These are phyloP conservation scores for Gracilinanus agilis DNA, from an alignment of 2,113 vertebrate species.

Conservation along the genomic window DNA sequence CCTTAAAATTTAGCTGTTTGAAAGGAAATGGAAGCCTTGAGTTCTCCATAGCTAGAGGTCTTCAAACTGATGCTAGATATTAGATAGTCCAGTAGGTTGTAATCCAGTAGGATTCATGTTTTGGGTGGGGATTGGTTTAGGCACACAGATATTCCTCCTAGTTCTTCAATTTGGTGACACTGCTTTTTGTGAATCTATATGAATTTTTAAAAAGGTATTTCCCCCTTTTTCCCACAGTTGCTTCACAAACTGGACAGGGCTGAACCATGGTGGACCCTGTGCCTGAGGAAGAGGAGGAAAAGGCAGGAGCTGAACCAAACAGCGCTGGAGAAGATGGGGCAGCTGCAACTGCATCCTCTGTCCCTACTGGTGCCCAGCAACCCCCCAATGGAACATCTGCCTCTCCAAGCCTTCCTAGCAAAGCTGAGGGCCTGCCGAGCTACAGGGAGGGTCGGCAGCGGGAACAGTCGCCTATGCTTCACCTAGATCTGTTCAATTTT, in stretches of 20 bases:
- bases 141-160: neutral
- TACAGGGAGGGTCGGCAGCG: slow-evolving; percentile 74
- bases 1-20: neutral
- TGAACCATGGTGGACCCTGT: slow-evolving; percentile 81
- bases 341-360: slow-evolving; percentile 42
- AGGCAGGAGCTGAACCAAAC: slow-evolving; percentile 49
- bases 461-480: slow-evolving; percentile 89
- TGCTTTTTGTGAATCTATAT: neutral
- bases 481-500: slow-evolving; percentile 97
- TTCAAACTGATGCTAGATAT: neutral
- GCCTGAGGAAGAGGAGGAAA: slow-evolving; percentile 68
- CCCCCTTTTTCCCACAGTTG: slow-evolving; percentile 56
- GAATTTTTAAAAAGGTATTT: neutral
- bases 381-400: slow-evolving; percentile 71
- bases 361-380: slow-evolving; percentile 72
- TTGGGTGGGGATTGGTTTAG: neutral
- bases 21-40: neutral
- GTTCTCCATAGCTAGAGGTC: neutral
- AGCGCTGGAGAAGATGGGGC: slow-evolving; percentile 53
- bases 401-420: slow-evolving; percentile 27
- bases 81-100: neutral
- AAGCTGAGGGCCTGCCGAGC: slow-evolving; percentile 58
- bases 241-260: slow-evolving; percentile 52
- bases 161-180: neutral
- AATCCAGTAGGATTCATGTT: neutral